These are phyloP conservation scores for Siphonodentalium dalli DNA, from an alignment of 2,888 invertebrate species.

Conservation along the genomic window DNA sequence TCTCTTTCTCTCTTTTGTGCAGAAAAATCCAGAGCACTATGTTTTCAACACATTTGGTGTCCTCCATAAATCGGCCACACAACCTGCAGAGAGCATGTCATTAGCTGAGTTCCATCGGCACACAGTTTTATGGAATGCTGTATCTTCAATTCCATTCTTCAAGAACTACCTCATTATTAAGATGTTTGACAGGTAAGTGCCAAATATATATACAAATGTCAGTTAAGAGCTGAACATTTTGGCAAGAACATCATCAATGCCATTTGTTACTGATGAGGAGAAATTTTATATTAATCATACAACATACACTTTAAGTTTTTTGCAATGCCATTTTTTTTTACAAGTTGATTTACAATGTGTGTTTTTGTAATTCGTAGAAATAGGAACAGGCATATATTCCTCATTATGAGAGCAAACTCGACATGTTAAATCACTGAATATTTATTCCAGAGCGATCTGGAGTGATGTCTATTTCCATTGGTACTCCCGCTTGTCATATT, in stretches of 20 bases:
- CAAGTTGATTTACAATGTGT: not conserved
- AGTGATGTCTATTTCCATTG: too few relatives aligned
- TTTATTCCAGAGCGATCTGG: too few relatives aligned
- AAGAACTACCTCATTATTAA: constrained; percentile 57
- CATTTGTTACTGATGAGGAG: not conserved
- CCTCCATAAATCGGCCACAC: constrained; percentile 56
- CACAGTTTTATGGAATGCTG: constrained; percentile 61
- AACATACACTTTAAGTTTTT: not conserved
- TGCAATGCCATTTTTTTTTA: not conserved
- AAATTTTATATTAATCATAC: not conserved
- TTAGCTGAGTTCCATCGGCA: constrained; percentile 62
- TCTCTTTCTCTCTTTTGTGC: constrained; percentile 4
- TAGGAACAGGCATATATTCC: too few relatives aligned
- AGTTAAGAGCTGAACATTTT: not conserved
- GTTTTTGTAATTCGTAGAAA: too few relatives aligned
- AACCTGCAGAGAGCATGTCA: constrained; percentile 53
- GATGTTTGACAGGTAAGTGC: constrained; percentile 53
- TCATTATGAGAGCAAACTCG: too few relatives aligned
- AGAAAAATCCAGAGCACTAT: constrained; percentile 58
- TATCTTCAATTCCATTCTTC: constrained; percentile 60
- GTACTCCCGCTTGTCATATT: too few relatives aligned
- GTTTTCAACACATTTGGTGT: constrained; percentile 65
- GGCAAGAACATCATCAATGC: not conserved
- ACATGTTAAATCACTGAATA: too few relatives aligned
- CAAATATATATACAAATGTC: not conserved